Percentiles rank a stretch among this genome's conserved stretches.
Conservation (phyloP, 2,797 vertebrate species). For the Acridotheres tristis region DNA sequence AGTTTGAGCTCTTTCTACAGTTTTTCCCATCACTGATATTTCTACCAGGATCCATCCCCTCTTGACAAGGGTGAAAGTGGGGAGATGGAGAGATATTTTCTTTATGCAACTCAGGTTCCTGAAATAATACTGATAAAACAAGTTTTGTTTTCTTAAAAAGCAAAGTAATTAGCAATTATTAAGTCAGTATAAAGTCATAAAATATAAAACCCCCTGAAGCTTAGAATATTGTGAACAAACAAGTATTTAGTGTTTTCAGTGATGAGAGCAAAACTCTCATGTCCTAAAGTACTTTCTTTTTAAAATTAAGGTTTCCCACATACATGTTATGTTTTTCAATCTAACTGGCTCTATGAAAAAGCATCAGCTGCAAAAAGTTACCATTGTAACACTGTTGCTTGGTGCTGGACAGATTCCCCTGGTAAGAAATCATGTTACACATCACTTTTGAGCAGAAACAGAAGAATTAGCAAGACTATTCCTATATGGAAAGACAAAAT, state of each 20-base stretch:
- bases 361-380: neutral
- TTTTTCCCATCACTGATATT: neutral
- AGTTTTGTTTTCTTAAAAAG: neutral
- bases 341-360: neutral
- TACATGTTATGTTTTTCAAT: neutral
- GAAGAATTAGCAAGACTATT: neutral
- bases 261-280: neutral
- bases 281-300: neutral
- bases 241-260: neutral
- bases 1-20: neutral
- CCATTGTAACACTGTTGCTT: neutral
- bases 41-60: neutral
- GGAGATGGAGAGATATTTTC: neutral
- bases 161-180: neutral
- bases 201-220: neutral
- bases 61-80: neutral
- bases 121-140: neutral
- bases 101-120: neutral
- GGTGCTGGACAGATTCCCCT: neutral
- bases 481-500: neutral
- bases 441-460: neutral
- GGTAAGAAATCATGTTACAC: neutral
- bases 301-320: neutral
- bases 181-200: neutral
- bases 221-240: neutral